Percentiles rank a stretch among this genome's conserved stretches.
These are phyloP conservation scores for Acleris emargana DNA, from an alignment of 2,888 invertebrate species.

Conservation along the genomic window DNA sequence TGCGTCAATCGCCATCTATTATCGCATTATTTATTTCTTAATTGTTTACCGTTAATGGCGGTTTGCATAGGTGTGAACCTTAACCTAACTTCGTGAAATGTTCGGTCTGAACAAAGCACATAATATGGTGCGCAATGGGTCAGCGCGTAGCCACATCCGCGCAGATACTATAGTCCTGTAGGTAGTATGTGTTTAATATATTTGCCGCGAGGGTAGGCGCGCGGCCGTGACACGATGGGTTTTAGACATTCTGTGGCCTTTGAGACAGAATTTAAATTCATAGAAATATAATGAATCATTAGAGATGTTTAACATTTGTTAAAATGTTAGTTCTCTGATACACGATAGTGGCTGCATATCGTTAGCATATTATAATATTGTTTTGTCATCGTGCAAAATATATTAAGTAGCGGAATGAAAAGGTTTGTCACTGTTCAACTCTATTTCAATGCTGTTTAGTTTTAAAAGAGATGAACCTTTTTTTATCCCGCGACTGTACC, in stretches of 20 bases:
- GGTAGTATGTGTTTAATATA: conserved; percentile 35
- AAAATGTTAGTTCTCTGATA: conserved; percentile 31
- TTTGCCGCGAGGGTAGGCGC: conserved; percentile 38
- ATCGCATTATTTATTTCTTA: no score
- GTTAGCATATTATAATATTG: conserved; percentile 12
- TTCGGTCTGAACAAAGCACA: not conserved
- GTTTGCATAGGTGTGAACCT: no score
- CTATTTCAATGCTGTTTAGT: not conserved
- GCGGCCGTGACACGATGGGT: conserved; percentile 35
- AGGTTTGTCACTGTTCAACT: not conserved
- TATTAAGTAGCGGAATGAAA: not conserved
- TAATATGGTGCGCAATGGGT: not conserved
- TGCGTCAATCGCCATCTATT: no score
- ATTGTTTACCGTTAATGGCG: no score
- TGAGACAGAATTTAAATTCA: conserved; percentile 46
- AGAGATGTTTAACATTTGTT: conserved; percentile 42
- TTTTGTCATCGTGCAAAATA: not conserved
- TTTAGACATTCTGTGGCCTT: conserved; percentile 47
- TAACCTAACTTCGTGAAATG: not conserved
- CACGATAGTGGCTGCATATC: conserved; percentile 36
- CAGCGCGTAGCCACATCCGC: not conserved
- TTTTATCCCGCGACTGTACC: not conserved
- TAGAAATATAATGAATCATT: conserved; percentile 41
- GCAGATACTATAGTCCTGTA: conserved; percentile 9
- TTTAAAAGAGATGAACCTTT: no score